phyloP scores from a whole-genome alignment of 2,113 vertebrate species.

The Austrofundulus limnaeus region DNA sequence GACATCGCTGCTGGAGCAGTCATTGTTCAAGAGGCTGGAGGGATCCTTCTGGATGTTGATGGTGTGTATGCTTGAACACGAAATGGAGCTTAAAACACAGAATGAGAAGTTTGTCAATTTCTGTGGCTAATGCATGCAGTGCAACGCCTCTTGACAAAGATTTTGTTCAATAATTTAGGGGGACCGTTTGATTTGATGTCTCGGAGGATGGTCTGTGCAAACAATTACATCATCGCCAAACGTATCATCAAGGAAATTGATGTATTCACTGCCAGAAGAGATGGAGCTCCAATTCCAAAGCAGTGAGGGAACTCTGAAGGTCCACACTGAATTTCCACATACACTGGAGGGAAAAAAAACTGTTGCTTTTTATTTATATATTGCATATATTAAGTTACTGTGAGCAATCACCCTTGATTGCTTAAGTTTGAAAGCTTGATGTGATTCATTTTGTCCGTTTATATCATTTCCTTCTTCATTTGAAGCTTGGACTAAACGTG shows the following conservation, averaged over 20 bases:
- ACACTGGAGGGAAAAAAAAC: not conserved
- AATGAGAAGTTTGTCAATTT: no score
- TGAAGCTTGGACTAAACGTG: slow-evolving; percentile 6
- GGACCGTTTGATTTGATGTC: slow-evolving; percentile 93
- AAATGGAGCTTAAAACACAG: not conserved
- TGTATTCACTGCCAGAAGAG: slow-evolving; percentile 79
- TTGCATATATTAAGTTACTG: slow-evolving; percentile 37
- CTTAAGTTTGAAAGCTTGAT: slow-evolving; percentile 1
- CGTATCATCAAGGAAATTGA: slow-evolving; percentile 88
- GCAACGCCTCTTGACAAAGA: not conserved
- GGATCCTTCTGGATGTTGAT: slow-evolving; percentile 83
- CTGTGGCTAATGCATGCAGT: no score
- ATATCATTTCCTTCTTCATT: not conserved
- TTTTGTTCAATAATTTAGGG: slow-evolving; percentile 69
- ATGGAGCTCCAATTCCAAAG: slow-evolving; percentile 69
- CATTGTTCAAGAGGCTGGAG: slow-evolving; percentile 88
- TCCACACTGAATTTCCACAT: not conserved
- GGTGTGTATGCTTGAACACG: slow-evolving; percentile 69
- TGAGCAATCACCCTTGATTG: not conserved
- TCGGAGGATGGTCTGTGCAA: slow-evolving; percentile 87
- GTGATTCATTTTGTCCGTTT: slow-evolving; percentile 2
- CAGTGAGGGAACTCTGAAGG: slow-evolving; percentile 21
- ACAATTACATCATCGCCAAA: slow-evolving; percentile 77
- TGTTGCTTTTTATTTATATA: not conserved
- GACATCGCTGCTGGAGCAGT: slow-evolving; percentile 89